Percentiles rank a stretch among this genome's conserved stretches.
Conservation (phyloP, 2,113 vertebrate genomes). For the Ptychochromis oligacanthus region DNA sequence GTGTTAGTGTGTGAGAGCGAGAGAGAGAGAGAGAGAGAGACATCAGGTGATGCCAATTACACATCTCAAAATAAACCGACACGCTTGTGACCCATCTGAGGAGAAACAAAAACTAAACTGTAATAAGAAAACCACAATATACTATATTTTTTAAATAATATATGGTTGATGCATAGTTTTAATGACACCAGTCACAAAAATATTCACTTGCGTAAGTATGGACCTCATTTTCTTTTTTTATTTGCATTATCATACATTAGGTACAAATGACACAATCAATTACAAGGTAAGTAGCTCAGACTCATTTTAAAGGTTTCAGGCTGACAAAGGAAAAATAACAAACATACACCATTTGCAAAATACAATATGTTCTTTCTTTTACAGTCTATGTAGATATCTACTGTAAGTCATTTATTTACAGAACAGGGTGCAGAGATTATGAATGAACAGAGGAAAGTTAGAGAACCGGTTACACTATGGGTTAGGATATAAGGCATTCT, state of each 20-base stretch:
- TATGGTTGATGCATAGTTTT: not conserved
- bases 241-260: constrained; percentile 84
- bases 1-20: not conserved
- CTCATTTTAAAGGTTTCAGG: constrained; percentile 73
- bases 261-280: constrained; percentile 80
- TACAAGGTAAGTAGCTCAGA: constrained; percentile 77
- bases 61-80: not conserved
- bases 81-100: not conserved
- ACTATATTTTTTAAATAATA: not conserved
- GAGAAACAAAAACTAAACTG: not conserved
- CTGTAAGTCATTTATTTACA: constrained; percentile 73
- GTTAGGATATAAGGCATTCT: constrained; percentile 71
- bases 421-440: constrained; percentile 45
- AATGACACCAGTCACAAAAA: constrained; percentile 2
- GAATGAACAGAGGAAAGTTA: constrained; percentile 33
- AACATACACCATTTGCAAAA: constrained; percentile 78
- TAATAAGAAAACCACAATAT: not conserved
- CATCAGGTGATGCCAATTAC: not conserved
- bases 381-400: constrained; percentile 64
- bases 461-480: constrained; percentile 43
- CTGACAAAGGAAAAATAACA: constrained; percentile 52
- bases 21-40: not conserved
- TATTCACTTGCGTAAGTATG: not conserved
- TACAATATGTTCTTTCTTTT: constrained; percentile 73
- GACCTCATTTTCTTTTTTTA: constrained; percentile 67